phyloP scores from a whole-genome alignment of 2,888 invertebrate genomes.

The Apamea epomidion region DNA sequence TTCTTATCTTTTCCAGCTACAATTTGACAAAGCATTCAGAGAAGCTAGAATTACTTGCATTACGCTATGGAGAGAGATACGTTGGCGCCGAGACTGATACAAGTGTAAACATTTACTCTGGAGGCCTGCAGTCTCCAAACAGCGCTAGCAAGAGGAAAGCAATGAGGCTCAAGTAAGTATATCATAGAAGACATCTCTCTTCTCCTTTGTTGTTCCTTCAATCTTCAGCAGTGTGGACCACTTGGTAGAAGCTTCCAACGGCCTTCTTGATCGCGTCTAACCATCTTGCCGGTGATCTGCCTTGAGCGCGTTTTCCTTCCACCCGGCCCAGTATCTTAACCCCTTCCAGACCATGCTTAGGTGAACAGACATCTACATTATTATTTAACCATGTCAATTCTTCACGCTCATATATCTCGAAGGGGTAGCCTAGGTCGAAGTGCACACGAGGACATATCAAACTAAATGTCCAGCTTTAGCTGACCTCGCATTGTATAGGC shows the following conservation, averaged over 20 bases:
- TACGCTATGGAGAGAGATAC: constrained; percentile 93
- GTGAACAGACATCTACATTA: too few relatives aligned
- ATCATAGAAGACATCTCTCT: not conserved
- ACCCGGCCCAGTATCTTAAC: not conserved
- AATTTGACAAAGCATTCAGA: constrained; percentile 93
- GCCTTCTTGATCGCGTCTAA: not conserved
- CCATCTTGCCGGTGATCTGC: not conserved
- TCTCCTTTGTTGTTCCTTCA: not conserved
- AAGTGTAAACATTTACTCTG: constrained; percentile 89
- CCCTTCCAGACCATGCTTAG: not conserved
- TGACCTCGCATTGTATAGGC: not conserved
- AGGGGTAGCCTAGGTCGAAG: not conserved
- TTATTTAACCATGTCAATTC: not conserved
- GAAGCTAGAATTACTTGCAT: constrained; percentile 92
- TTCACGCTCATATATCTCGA: not conserved
- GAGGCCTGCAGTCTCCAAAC: constrained; percentile 90
- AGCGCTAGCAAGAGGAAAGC: constrained; percentile 92
- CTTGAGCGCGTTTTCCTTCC: not conserved
- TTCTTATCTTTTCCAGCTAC: constrained; percentile 89
- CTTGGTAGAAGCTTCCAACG: not conserved
- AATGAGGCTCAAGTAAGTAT: constrained; percentile 89
- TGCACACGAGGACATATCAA: not conserved
- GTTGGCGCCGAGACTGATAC: constrained; percentile 94
- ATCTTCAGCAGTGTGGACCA: not conserved
- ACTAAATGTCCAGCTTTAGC: not conserved